Conservation (phyloP, 2,113 vertebrate genomes). For the Limanda limanda region DNA sequence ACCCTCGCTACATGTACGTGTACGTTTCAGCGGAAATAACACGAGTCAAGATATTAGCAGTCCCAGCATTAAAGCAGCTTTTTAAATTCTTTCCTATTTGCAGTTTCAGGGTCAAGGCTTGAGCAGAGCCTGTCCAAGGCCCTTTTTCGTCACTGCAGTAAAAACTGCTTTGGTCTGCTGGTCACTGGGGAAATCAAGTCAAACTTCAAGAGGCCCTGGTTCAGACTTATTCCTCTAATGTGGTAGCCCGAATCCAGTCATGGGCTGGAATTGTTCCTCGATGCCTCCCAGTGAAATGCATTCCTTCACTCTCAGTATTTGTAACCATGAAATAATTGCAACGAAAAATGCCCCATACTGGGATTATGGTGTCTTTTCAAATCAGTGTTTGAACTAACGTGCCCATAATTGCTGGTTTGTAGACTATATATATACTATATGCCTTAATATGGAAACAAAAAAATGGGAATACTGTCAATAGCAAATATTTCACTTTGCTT, state of each 20-base stretch:
- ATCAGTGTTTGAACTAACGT: background rate
- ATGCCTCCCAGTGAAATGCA: constrained; percentile 30
- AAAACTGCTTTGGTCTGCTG: constrained; percentile 44
- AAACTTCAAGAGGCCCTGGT: constrained; percentile 47
- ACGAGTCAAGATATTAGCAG: background rate
- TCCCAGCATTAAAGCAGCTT: constrained; percentile 10
- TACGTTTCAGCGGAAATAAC: background rate
- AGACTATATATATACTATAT: background rate
- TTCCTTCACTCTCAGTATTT: constrained; percentile 30
- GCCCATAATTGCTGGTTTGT: background rate
- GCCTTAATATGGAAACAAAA: background rate
- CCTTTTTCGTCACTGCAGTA: constrained; percentile 41
- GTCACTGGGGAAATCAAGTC: constrained; percentile 76
- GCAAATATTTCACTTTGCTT: background rate
- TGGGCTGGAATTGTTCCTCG: constrained; percentile 30
- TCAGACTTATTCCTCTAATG: constrained; percentile 61
- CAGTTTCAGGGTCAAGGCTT: constrained; percentile 37
- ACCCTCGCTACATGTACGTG: background rate
- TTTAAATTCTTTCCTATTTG: constrained; percentile 3
- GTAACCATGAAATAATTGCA: background rate
- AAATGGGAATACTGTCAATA: background rate
- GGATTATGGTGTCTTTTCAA: constrained; percentile 8
- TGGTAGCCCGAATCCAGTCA: constrained; percentile 41
- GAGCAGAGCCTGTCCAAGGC: constrained; percentile 40
- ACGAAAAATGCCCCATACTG: background rate